Conservation (phyloP, 2,113 vertebrate genomes). For the Sinocyclocheilus maitianheensis region DNA sequence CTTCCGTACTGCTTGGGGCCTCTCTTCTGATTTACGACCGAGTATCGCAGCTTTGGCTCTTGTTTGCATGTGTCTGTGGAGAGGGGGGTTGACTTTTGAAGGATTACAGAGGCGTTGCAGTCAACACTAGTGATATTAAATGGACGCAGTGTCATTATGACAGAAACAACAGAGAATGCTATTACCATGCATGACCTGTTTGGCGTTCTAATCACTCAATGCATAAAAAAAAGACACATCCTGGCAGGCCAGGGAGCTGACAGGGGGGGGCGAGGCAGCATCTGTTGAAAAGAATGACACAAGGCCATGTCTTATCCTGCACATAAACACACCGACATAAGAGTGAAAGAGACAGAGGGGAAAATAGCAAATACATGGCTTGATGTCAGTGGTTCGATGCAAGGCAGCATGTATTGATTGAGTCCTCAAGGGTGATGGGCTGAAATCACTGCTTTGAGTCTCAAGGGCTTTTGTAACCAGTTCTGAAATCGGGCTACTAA, state of each 20-base stretch:
- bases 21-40: conserved; percentile 2
- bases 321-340: neutral
- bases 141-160: conserved; percentile 56
- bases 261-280: neutral
- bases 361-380: neutral
- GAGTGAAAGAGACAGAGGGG: neutral
- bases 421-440: conserved; percentile 20
- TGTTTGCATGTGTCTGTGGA: neutral
- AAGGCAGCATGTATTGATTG: neutral
- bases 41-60: neutral
- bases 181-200: conserved; percentile 30
- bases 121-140: conserved; percentile 63
- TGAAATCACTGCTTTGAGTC: neutral
- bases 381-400: neutral
- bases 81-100: neutral
- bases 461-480: neutral
- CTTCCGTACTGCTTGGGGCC: neutral
- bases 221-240: conserved; percentile 19
- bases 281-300: conserved; percentile 22
- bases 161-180: conserved; percentile 55
- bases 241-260: conserved; percentile 11
- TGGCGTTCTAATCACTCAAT: conserved; percentile 34
- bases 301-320: neutral
- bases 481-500: conserved; percentile 20
- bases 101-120: conserved; percentile 55